Evolutionary conservation across 1,140 invertebrate genomes (phyloP).

Genomic region (Panagrolaimus sp.): DNA sequence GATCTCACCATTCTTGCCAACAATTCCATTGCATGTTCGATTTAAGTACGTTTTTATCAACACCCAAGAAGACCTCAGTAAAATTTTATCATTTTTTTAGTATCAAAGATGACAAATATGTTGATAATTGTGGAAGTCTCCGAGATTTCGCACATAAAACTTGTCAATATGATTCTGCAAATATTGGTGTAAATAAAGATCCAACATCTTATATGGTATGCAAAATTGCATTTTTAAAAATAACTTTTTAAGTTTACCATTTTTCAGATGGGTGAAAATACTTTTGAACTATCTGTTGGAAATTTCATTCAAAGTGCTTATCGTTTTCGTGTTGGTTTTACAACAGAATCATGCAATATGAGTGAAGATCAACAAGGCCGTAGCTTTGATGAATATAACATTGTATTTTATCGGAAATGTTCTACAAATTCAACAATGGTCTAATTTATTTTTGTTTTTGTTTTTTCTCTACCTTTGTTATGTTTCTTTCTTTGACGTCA

Average conservation of each 20-base stretch:
- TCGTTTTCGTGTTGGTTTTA: constrained; percentile 51
- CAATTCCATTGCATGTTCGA: constrained; percentile 39
- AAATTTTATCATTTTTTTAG: constrained; percentile 23
- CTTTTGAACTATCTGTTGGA: constrained; percentile 49
- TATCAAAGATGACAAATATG: constrained; percentile 26
- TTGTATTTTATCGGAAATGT: constrained; percentile 54
- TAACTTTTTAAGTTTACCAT: not conserved
- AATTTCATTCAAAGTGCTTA: constrained; percentile 49
- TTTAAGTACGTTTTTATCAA: constrained; percentile 36
- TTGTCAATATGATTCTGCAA: constrained; percentile 20
- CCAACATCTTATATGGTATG: constrained; percentile 19
- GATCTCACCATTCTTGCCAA: constrained; percentile 48
- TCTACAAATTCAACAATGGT: constrained; percentile 5
- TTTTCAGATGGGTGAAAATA: constrained; percentile 44
- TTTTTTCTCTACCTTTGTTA: not conserved
- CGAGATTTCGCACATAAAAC: constrained; percentile 33
- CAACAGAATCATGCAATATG: constrained; percentile 40
- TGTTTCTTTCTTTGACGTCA: not conserved
- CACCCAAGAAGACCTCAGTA: not conserved
- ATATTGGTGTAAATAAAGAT: not conserved
- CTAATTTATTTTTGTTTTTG: constrained; percentile 4
- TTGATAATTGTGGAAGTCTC: constrained; percentile 38
- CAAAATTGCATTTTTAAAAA: not conserved
- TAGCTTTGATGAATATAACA: constrained; percentile 53
- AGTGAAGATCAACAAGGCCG: constrained; percentile 34